Evolutionary conservation across 1,140 invertebrate genomes (phyloP).

Genomic region (Drosophila kanapiae): DNA sequence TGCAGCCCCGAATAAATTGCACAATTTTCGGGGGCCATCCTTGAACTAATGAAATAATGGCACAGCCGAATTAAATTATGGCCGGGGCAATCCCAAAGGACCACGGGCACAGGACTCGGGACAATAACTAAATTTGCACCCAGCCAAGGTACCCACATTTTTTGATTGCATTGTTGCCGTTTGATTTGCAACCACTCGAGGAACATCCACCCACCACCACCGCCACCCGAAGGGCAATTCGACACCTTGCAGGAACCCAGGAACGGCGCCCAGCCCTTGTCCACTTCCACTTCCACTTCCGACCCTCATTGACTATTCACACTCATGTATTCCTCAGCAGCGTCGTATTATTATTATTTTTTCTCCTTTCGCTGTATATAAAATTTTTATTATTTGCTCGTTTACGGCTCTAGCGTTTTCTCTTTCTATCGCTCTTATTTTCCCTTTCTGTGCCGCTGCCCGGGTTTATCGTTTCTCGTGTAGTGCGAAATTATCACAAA

Average conservation of each 20-base stretch:
- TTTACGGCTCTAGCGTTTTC: conserved; percentile 61
- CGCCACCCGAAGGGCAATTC: conserved; percentile 17
- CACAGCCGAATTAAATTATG: conserved; percentile 75
- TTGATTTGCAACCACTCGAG: conserved; percentile 65
- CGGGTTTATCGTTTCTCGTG: conserved; percentile 60
- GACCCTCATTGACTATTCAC: conserved; percentile 80
- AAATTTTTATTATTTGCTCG: conserved; percentile 79
- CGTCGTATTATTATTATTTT: conserved; percentile 56
- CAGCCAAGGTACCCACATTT: conserved; percentile 61
- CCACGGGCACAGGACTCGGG: conserved; percentile 34
- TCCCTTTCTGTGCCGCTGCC: conserved; percentile 13
- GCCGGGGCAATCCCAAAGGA: conserved; percentile 66
- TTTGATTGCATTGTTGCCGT: conserved; percentile 81
- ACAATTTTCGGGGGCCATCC: conserved; percentile 37
- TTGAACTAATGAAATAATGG: conserved; percentile 81
- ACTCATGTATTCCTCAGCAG: conserved; percentile 68
- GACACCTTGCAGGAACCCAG: conserved; percentile 42
- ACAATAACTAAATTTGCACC: conserved; percentile 84
- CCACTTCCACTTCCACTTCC: conserved; percentile 22
- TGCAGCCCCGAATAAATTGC: conserved; percentile 43
- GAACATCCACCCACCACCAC: conserved; percentile 22
- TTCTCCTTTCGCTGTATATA: conserved; percentile 46
- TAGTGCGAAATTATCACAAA: conserved; percentile 80
- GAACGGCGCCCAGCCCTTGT: not conserved
- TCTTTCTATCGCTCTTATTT: conserved; percentile 6